phyloP scores from a whole-genome alignment of 1,140 invertebrate genomes.

The Lucilia sericata region DNA sequence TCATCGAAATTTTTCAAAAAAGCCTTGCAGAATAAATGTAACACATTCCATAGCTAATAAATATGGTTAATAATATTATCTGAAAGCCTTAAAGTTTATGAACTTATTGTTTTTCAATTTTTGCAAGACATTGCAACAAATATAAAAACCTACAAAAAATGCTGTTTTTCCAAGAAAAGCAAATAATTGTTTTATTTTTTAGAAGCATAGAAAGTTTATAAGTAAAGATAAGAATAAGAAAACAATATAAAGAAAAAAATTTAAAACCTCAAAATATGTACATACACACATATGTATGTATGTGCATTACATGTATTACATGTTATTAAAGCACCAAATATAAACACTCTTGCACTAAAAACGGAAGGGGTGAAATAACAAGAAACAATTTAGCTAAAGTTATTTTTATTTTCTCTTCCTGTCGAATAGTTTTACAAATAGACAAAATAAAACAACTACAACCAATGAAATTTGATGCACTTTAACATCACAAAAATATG shows the following conservation, averaged over 20 bases:
- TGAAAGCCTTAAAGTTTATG: too few species aligned
- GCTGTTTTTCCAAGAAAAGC: too few species aligned
- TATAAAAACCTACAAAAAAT: too few species aligned
- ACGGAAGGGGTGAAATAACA: neutral
- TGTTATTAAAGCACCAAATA: neutral
- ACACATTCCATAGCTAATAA: too few species aligned
- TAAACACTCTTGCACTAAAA: neutral
- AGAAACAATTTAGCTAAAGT: conserved; percentile 25
- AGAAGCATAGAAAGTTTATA: too few species aligned
- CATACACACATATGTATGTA: too few species aligned
- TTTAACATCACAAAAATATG: neutral
- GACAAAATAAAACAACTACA: neutral
- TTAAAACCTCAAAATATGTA: neutral
- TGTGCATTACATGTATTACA: neutral
- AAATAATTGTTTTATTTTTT: too few species aligned
- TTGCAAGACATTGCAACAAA: too few species aligned
- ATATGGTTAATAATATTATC: too few species aligned
- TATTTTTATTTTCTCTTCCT: conserved; percentile 21
- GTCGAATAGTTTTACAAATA: neutral
- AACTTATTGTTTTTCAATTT: too few species aligned
- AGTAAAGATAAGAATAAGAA: neutral
- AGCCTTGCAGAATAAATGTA: too few species aligned
- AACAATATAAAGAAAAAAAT: neutral
- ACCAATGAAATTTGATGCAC: neutral
- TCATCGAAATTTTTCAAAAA: too few species aligned